Conservation (phyloP, 1,140 invertebrate species). For the Eriocheir sinensis region DNA sequence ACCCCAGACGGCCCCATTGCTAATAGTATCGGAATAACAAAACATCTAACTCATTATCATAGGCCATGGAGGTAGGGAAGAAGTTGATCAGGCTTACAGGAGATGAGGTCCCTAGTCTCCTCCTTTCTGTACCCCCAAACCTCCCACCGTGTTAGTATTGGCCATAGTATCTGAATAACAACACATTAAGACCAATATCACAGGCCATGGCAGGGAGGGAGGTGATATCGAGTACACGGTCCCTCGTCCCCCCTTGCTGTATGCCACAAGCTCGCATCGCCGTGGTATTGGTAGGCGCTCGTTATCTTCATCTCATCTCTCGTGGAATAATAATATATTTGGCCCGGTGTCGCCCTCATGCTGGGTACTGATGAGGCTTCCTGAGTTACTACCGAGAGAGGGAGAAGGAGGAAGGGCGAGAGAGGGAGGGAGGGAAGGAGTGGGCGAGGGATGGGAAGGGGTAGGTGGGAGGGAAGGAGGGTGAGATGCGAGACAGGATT, state of each 20-base stretch:
- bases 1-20: no score
- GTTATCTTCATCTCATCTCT: neutral
- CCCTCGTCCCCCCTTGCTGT: neutral
- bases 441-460: neutral
- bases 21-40: no score
- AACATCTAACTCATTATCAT: no score
- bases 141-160: no score
- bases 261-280: neutral
- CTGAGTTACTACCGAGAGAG: neutral
- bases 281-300: neutral
- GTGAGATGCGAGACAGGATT: neutral
- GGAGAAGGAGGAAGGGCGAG: neutral
- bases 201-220: no score
- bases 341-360: neutral
- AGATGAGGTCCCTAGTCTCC: no score
- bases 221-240: neutral
- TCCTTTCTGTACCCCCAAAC: neutral
- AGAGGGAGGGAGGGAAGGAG: neutral
- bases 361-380: slow-evolving; percentile 27
- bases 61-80: no score
- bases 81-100: no score
- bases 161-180: no score
- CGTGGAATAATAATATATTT: neutral
- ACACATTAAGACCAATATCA: no score
- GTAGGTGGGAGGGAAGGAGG: neutral